Evolutionary conservation across 2,888 invertebrate genomes (phyloP).

Genomic region (Nomada ferruginata): DNA sequence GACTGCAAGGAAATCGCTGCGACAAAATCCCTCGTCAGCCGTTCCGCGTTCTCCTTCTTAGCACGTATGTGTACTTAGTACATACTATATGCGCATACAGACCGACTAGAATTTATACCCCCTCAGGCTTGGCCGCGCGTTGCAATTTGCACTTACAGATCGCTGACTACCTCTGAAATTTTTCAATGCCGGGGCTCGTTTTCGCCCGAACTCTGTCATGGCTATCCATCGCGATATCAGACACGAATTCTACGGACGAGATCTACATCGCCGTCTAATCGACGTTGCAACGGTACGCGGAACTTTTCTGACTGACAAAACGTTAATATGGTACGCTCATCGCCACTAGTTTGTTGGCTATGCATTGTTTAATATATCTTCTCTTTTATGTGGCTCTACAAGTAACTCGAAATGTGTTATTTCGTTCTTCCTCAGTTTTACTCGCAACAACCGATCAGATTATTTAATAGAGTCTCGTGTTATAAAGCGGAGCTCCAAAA

Average conservation of each 20-base stretch:
- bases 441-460: too few species aligned
- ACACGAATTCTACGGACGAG: slow-evolving; percentile 42
- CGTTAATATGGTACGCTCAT: slow-evolving; percentile 22
- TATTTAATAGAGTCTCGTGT: too few species aligned
- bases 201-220: slow-evolving; percentile 43
- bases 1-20: slow-evolving; percentile 65
- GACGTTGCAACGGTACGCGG: slow-evolving; percentile 37
- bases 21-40: slow-evolving; percentile 52
- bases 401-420: too few species aligned
- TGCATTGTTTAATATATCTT: background rate
- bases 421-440: too few species aligned
- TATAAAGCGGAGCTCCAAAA: too few species aligned
- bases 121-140: slow-evolving; percentile 18
- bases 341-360: slow-evolving; percentile 23
- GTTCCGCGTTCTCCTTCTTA: slow-evolving; percentile 60
- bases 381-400: too few species aligned
- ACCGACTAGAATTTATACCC: slow-evolving; percentile 46
- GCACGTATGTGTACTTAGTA: too few species aligned
- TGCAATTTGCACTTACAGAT: slow-evolving; percentile 63
- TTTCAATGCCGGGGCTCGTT: slow-evolving; percentile 49
- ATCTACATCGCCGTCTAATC: slow-evolving; percentile 38
- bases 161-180: slow-evolving; percentile 32
- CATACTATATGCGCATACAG: background rate
- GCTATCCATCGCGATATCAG: slow-evolving; percentile 33
- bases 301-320: slow-evolving; percentile 15